A percentile compares a stretch with the other conserved stretches of the same genome.
Conservation (phyloP, 1,140 invertebrate species). For the Cheumatopsyche charites region DNA sequence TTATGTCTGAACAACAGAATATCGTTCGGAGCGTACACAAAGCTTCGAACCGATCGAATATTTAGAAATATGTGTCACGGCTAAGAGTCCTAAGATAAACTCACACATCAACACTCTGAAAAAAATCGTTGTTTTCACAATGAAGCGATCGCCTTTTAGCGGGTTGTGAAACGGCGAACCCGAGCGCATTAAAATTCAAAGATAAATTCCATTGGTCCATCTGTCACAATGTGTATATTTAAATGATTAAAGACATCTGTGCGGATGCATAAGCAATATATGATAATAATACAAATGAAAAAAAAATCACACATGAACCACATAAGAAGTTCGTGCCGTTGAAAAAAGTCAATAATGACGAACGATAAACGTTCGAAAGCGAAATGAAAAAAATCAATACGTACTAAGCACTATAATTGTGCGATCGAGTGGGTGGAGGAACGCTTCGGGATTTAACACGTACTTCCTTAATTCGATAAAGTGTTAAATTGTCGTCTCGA, state of each 20-base stretch:
- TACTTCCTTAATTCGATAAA: slow-evolving; percentile 10
- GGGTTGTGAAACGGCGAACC: slow-evolving; percentile 11
- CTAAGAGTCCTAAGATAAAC: neutral
- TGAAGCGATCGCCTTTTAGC: neutral
- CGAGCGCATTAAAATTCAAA: slow-evolving; percentile 38
- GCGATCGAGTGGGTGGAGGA: too few relatives aligned
- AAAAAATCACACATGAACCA: neutral
- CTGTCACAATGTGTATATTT: slow-evolving; percentile 44
- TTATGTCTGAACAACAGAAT: neutral
- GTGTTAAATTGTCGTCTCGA: neutral
- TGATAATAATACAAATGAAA: slow-evolving; percentile 24
- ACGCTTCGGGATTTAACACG: too few relatives aligned
- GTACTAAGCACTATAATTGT: neutral
- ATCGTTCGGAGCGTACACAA: neutral
- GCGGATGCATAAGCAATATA: slow-evolving; percentile 28
- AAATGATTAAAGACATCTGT: slow-evolving; percentile 35
- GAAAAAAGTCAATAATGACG: neutral
- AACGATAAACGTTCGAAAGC: neutral
- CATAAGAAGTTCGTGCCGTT: too few relatives aligned
- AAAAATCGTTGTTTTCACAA: neutral
- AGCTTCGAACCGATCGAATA: too few relatives aligned
- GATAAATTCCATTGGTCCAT: slow-evolving; percentile 46
- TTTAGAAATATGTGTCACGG: too few relatives aligned
- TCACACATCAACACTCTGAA: neutral
- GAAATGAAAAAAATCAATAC: slow-evolving; percentile 17